These are phyloP conservation scores for Chaetodon trifascialis DNA, from an alignment of 2,113 vertebrate species.

Conservation along the genomic window DNA sequence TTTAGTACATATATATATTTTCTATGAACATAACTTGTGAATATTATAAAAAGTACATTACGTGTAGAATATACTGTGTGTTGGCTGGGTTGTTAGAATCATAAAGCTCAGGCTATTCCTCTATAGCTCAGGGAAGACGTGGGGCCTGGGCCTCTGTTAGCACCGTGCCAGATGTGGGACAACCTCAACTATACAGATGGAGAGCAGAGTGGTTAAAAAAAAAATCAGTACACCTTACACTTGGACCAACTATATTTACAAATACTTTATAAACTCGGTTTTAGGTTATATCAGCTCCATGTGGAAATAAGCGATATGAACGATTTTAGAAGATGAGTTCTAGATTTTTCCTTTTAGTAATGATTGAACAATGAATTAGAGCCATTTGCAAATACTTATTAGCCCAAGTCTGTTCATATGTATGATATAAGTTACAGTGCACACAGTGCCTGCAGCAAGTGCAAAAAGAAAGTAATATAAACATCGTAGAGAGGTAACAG, in stretches of 20 bases:
- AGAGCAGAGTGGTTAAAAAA: constrained; percentile 5
- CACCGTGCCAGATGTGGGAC: constrained; percentile 9
- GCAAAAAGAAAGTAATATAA: constrained; percentile 25
- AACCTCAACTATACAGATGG: constrained; percentile 20
- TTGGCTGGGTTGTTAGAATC: constrained; percentile 17
- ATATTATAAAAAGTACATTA: not conserved
- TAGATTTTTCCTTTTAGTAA: not conserved
- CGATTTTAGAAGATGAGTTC: constrained; percentile 1
- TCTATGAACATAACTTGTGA: not conserved
- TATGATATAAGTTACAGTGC: constrained; percentile 17
- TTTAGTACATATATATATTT: not conserved
- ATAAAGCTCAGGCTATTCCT: constrained; percentile 44
- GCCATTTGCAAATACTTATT: constrained; percentile 36
- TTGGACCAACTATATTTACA: constrained; percentile 50
- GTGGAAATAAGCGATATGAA: not conserved
- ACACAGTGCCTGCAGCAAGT: constrained; percentile 14
- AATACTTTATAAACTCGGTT: constrained; percentile 7
- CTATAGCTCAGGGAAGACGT: constrained; percentile 38
- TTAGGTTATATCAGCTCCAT: not conserved
- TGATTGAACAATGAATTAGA: not conserved
- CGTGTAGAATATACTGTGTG: not conserved
- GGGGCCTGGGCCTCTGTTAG: constrained; percentile 33
- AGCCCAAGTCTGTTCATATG: constrained; percentile 31
- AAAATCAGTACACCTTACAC: not conserved
- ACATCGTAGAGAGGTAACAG: constrained; percentile 43